Conservation (phyloP, 2,888 invertebrate species). For the Geotrupes spiniger region DNA sequence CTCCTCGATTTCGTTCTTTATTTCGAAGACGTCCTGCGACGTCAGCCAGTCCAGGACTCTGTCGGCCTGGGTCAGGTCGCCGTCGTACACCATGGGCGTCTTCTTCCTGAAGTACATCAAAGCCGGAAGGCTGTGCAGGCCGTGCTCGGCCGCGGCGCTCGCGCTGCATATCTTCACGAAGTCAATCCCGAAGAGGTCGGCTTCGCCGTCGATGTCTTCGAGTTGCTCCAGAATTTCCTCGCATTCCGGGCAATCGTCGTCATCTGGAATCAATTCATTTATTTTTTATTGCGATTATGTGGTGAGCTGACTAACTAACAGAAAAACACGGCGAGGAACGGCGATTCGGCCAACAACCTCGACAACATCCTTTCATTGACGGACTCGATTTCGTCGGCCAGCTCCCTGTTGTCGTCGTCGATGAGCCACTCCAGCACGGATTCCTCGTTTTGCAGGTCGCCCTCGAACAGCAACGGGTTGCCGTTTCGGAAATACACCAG, state of each 20-base stretch:
- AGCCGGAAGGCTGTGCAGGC: constrained; percentile 79
- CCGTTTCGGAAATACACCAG: constrained; percentile 87
- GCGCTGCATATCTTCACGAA: constrained; percentile 88
- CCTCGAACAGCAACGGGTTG: constrained; percentile 84
- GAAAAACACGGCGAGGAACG: constrained; percentile 86
- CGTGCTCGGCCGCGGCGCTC: constrained; percentile 78
- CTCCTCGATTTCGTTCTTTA: constrained; percentile 95
- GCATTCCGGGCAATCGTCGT: constrained; percentile 88
- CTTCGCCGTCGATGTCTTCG: constrained; percentile 94
- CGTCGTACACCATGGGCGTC: constrained; percentile 83
- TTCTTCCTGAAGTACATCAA: constrained; percentile 80
- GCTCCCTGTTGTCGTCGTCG: constrained; percentile 88
- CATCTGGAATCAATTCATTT: constrained; percentile 57
- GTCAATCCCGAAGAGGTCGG: constrained; percentile 89
- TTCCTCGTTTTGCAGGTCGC: constrained; percentile 88
- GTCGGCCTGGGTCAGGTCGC: constrained; percentile 84
- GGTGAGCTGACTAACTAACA: too few species aligned
- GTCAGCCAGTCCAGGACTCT: constrained; percentile 86
- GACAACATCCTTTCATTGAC: constrained; percentile 89
- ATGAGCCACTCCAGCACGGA: constrained; percentile 90
- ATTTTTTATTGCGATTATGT: background rate
- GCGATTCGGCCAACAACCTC: constrained; percentile 79
- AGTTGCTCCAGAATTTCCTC: constrained; percentile 85
- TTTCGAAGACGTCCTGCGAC: constrained; percentile 91
- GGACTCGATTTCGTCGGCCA: constrained; percentile 91